Conservation (phyloP, 1,140 invertebrate genomes). For the Conopomorpha cramerella region DNA sequence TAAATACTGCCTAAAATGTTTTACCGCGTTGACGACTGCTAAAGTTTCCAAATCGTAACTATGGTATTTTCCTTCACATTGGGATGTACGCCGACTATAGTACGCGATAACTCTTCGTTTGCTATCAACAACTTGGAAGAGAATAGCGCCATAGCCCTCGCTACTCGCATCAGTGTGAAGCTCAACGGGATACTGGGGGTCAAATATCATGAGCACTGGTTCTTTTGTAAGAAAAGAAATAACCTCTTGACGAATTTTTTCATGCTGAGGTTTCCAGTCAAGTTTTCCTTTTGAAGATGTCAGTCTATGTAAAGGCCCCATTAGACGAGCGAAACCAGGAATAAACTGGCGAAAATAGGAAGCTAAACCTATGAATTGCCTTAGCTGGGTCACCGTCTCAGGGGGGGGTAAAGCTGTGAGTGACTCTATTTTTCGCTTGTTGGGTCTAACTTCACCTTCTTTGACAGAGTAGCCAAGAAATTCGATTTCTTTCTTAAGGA, state of each 20-base stretch:
- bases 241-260: conserved; percentile 1
- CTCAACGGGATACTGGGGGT: conserved; percentile 14
- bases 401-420: conserved; percentile 13
- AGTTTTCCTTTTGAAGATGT: conserved; percentile 1
- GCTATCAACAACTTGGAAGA: conserved; percentile 10
- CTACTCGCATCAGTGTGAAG: conserved; percentile 14
- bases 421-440: conserved; percentile 9
- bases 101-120: conserved; percentile 12
- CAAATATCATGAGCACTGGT: conserved; percentile 25
- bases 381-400: conserved; percentile 10
- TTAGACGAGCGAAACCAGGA: conserved; percentile 5
- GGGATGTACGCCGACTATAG: conserved; percentile 6
- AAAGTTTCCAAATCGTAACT: too few species aligned
- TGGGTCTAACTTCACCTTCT: conserved; percentile 11
- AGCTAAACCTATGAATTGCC: conserved; percentile 16
- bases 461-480: conserved; percentile 12
- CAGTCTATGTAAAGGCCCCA: conserved; percentile 2
- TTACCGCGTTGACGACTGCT: conserved; percentile 20
- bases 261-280: not conserved
- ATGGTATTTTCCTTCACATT: too few species aligned
- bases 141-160: conserved; percentile 7
- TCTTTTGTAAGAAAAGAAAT: conserved; percentile 1
- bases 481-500: conserved; percentile 14
- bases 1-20: conserved; percentile 30
- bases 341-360: conserved; percentile 10